phyloP scores from a whole-genome alignment of 1,140 invertebrate genomes.

The Cotesia chilonis region DNA sequence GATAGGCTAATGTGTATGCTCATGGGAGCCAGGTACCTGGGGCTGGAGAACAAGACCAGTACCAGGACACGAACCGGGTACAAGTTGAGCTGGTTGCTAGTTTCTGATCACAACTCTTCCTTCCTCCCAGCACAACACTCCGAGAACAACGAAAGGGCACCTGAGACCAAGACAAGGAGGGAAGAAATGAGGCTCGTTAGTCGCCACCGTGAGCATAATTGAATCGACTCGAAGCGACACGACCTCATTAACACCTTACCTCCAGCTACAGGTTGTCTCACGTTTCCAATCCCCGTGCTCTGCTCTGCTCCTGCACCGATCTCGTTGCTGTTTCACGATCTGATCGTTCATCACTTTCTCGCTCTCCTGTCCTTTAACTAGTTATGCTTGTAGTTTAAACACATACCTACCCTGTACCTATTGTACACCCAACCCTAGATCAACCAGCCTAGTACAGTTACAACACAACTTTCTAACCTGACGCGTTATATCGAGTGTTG shows the following conservation, averaged over 20 bases:
- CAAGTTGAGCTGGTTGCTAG: slow-evolving; percentile 42
- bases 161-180: slow-evolving; percentile 39
- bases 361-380: slow-evolving; percentile 19
- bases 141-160: slow-evolving; percentile 55
- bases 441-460: too few species aligned
- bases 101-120: too few species aligned
- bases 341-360: slow-evolving; percentile 26
- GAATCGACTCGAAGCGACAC: slow-evolving; percentile 65
- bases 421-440: too few species aligned
- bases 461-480: too few species aligned
- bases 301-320: too few species aligned
- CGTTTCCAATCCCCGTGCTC: slow-evolving; percentile 50
- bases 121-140: slow-evolving; percentile 26
- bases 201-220: slow-evolving; percentile 63
- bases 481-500: too few species aligned
- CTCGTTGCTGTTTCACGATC: slow-evolving; percentile 37
- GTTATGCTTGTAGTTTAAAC: too few species aligned
- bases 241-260: slow-evolving; percentile 66
- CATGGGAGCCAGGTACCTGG: slow-evolving; percentile 14
- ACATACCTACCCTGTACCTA: too few species aligned
- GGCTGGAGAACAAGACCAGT: slow-evolving; percentile 19
- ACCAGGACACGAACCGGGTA: slow-evolving; percentile 43
- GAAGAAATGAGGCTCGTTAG: slow-evolving; percentile 56
- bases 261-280: slow-evolving; percentile 63
- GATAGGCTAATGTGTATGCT: slow-evolving; percentile 42